phyloP scores from a whole-genome alignment of 2,888 invertebrate species.

The Drosophila longiperda region DNA sequence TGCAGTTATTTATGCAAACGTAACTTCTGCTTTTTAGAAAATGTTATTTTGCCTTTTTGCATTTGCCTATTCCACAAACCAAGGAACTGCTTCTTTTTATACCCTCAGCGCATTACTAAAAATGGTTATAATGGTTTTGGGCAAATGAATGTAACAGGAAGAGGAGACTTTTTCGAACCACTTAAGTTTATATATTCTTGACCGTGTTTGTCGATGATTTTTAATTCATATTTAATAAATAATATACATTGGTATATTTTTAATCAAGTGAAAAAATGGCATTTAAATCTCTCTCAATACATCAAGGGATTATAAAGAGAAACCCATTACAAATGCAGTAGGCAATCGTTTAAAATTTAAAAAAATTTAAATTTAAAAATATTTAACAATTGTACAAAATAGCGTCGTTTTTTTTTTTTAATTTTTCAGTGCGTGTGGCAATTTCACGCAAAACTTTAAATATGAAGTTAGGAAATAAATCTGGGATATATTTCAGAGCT shows the following conservation, averaged over 20 bases:
- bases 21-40: constrained; percentile 77
- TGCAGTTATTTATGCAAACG: constrained; percentile 76
- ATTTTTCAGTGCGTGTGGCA: not conserved
- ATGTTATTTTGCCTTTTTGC: constrained; percentile 66
- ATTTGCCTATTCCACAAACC: constrained; percentile 45
- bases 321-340: not conserved
- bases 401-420: not conserved
- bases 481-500: not conserved
- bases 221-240: not conserved
- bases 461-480: not conserved
- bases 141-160: not conserved
- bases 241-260: not conserved
- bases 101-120: not conserved
- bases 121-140: not conserved
- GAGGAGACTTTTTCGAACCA: not conserved
- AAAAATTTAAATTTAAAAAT: too few relatives aligned
- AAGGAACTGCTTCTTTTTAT: constrained; percentile 16
- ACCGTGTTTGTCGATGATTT: not conserved
- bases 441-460: too few relatives aligned
- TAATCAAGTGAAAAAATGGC: not conserved
- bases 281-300: not conserved
- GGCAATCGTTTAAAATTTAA: too few relatives aligned
- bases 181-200: too few relatives aligned
- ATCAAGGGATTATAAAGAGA: not conserved
- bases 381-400: not conserved